phyloP scores from a whole-genome alignment of 2,888 invertebrate genomes.

The Fissipunctia ypsillon region DNA sequence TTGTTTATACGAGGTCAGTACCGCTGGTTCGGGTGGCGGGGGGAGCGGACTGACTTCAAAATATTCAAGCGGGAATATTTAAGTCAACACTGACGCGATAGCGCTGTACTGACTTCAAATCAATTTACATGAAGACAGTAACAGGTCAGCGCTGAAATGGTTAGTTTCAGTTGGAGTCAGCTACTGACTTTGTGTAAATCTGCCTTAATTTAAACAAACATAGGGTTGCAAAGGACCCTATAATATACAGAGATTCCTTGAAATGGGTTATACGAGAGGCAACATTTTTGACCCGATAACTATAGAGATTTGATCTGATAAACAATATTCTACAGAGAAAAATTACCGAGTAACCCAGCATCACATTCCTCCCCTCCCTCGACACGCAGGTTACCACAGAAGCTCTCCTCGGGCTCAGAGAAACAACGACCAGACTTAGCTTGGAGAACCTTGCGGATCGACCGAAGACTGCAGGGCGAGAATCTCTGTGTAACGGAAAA shows the following conservation, averaged over 20 bases:
- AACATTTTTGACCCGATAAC: background rate
- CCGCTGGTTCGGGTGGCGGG: too few species aligned
- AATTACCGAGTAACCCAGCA: constrained; percentile 95
- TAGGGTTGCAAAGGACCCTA: background rate
- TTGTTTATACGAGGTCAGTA: too few species aligned
- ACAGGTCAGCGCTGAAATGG: too few species aligned
- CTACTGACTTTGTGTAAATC: too few species aligned
- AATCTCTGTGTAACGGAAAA: constrained; percentile 93
- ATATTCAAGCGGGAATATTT: too few species aligned
- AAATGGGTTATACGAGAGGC: background rate
- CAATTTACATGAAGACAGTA: too few species aligned
- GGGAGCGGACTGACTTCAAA: too few species aligned
- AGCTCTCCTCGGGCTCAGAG: constrained; percentile 98
- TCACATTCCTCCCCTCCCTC: constrained; percentile 99
- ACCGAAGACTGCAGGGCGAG: constrained; percentile 98
- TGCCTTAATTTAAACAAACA: background rate
- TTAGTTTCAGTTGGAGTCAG: too few species aligned
- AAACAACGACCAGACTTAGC: constrained; percentile 98
- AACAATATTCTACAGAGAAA: background rate
- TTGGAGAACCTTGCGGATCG: constrained; percentile 97
- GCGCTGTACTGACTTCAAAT: too few species aligned
- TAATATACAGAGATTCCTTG: background rate
- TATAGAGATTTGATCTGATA: too few species aligned
- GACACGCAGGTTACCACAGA: constrained; percentile 98
- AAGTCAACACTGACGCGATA: too few species aligned